phyloP scores from a whole-genome alignment of 2,113 vertebrate species.

The Petrocephalus microphthalmus region DNA sequence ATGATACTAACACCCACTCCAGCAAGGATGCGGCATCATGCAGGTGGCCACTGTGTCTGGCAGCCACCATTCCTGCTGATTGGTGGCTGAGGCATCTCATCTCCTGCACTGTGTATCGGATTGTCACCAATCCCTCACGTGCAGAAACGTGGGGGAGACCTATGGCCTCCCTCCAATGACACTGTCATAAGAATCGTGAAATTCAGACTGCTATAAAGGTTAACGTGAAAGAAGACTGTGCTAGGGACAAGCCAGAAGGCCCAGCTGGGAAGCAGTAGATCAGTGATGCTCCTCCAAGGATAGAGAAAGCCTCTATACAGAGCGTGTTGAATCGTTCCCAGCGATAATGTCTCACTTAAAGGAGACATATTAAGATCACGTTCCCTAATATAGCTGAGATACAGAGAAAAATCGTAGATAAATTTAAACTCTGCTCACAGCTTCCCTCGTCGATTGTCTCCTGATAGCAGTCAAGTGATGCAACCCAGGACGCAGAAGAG shows the following conservation, averaged over 20 bases:
- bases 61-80: background rate
- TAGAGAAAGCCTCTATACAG: background rate
- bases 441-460: slow-evolving; percentile 12
- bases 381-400: background rate
- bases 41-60: background rate
- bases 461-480: slow-evolving; percentile 15
- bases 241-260: background rate
- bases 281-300: background rate
- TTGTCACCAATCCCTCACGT: background rate
- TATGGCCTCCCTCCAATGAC: background rate
- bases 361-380: background rate
- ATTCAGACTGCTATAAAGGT: background rate
- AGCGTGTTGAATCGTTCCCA: too few species aligned
- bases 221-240: background rate
- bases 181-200: background rate
- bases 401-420: background rate
- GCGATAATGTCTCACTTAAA: background rate
- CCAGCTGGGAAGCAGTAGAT: background rate
- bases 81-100: background rate
- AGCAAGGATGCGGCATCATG: background rate
- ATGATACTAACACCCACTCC: background rate
- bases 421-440: background rate
- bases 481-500: background rate
- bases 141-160: background rate
- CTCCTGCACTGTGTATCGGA: background rate